Evolutionary conservation across 2,113 vertebrate genomes (phyloP), one percentile per base, ranked within the genome.

Genomic region (Melospiza melodia): DNA sequence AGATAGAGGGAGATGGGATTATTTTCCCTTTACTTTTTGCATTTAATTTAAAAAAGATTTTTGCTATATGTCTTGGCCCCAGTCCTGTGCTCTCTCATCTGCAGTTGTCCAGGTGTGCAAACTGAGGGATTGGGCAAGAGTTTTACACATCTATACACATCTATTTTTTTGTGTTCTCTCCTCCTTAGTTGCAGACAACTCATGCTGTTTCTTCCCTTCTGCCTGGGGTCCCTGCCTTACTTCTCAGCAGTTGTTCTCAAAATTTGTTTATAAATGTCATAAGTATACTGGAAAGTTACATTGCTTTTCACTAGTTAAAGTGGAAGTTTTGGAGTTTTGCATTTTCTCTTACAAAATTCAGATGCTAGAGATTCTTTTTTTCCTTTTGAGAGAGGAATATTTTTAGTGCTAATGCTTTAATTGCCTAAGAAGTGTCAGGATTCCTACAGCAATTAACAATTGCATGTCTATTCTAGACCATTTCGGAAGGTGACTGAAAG

Each of bases 401-500:
- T 92, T 78, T 91, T 41, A 24, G 33, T 63, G 19, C 8, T 51
- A 65, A 30, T 46, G 61, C 54, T 27, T 43, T 30, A 35, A 19
- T 82, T 35, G 73, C 39, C 9, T 73, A 31, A 46, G 72, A 71
- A 55, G 46, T 77, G 30, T 13, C 11, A 67, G 21, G 49, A 62
- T 87, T 81, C 58, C 58, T 61, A 20, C 57, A 87, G 72, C 51
- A 85, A 10, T 8, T 90, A 33, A 28, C 41, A 25, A 67, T 16
- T 19, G 27, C 30, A 2, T 68, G 8, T 96, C 39, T 37, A 1
- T 55, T 95, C 58, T 82, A 99, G 99, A 94, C 99, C 99, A 2
- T 99, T 99, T 97, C 98, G 99, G 57, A 99, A 99, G 74, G 98
- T 99, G 96, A 99, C 99, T 33, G 98, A 99, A 97, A 99, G 98